A percentile compares a stretch with the other conserved stretches of the same genome.
Evolutionary conservation across 2,888 invertebrate species (phyloP).

Genomic region (Eulithis prunata): DNA sequence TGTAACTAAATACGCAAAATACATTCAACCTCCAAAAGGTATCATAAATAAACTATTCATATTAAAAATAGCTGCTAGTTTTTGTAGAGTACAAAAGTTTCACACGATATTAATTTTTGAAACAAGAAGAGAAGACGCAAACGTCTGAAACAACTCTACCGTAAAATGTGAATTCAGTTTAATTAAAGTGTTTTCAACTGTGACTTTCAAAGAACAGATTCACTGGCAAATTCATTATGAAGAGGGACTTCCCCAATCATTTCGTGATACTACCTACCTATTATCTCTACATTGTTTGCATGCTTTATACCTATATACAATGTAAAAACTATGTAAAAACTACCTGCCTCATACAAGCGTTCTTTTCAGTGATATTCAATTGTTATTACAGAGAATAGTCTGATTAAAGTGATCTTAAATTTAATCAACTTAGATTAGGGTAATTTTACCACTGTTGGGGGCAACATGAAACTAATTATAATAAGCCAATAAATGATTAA

Average conservation of each 20-base stretch:
- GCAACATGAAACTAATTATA: constrained; percentile 26
- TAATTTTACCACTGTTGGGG: constrained; percentile 22
- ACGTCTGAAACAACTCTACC: constrained; percentile 17
- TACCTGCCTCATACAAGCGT: not conserved
- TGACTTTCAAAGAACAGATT: constrained; percentile 12
- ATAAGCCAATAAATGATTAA: constrained; percentile 29
- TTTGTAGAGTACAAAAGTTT: not conserved
- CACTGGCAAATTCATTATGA: not conserved
- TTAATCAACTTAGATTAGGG: constrained; percentile 29
- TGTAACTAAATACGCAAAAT: not conserved
- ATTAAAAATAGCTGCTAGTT: too few species aligned
- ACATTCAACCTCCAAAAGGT: not conserved
- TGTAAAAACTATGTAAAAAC: not conserved
- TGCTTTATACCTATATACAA: not conserved
- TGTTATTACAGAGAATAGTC: constrained; percentile 18
- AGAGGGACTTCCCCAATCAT: not conserved
- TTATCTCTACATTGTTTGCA: not conserved
- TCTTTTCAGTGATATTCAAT: constrained; percentile 4
- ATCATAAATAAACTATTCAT: not conserved
- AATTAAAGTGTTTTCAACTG: constrained; percentile 25
- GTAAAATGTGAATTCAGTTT: constrained; percentile 15
- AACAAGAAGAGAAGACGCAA: constrained; percentile 15
- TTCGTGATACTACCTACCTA: not conserved
- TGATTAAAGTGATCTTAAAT: constrained; percentile 35
- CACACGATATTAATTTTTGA: constrained; percentile 12